Conservation (phyloP, 2,113 vertebrate species). For the Xenus cinereus region DNA sequence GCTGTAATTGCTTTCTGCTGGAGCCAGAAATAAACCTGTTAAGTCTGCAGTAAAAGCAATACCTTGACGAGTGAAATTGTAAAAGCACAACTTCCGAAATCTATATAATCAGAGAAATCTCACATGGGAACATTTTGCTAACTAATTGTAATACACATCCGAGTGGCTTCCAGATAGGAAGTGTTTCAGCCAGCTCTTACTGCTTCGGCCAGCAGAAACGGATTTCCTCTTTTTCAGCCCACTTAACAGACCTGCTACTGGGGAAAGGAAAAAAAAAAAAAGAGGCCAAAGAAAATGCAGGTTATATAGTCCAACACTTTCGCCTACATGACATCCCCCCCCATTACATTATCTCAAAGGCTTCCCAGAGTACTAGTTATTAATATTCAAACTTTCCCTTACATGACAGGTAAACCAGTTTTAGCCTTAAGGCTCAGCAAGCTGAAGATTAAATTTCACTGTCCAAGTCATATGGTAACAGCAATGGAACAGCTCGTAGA, state of each 20-base stretch:
- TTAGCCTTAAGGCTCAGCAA: not conserved
- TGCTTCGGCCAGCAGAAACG: not conserved
- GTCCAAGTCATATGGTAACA: not conserved
- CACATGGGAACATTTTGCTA: not conserved
- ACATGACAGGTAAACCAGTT: not conserved
- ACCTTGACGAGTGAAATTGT: not conserved
- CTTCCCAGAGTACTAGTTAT: not conserved
- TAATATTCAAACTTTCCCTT: not conserved
- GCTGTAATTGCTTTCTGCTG: slow-evolving; percentile 34
- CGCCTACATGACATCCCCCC: too few relatives aligned
- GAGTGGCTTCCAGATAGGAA: not conserved
- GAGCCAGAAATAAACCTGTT: slow-evolving; percentile 52
- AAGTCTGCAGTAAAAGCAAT: slow-evolving; percentile 6
- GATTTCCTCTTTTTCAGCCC: not conserved
- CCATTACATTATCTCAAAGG: not conserved
- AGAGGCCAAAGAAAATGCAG: not conserved
- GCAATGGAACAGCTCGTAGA: not conserved
- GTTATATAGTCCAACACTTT: rapidly evolving
- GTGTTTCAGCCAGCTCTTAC: not conserved
- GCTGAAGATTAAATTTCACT: not conserved
- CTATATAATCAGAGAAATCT: not conserved
- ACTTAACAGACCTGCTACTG: not conserved
- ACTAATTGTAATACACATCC: not conserved
- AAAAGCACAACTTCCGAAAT: not conserved
- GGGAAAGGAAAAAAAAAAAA: not conserved